phyloP scores from a whole-genome alignment of 2,888 invertebrate genomes.

The Calephelis perditalis region DNA sequence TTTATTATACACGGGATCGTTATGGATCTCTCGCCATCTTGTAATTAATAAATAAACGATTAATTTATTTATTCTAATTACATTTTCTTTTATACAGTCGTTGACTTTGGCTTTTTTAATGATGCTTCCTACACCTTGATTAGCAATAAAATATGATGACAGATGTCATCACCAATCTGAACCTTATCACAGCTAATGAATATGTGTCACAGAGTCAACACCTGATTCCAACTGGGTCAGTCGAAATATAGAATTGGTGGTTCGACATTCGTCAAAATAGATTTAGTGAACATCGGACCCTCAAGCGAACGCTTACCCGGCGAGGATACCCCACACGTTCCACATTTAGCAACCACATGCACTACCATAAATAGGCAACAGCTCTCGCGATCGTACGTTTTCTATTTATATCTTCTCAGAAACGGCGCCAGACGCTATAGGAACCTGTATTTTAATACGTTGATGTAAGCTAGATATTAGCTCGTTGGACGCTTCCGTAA shows the following conservation, averaged over 20 bases:
- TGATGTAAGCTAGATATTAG: constrained; percentile 34
- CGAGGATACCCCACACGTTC: constrained; percentile 52
- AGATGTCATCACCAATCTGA: background rate
- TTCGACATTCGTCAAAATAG: constrained; percentile 21
- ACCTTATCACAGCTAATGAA: background rate
- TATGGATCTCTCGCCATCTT: constrained; percentile 76
- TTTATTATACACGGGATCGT: constrained; percentile 77
- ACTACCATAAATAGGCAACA: constrained; percentile 75
- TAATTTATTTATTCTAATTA: constrained; percentile 80
- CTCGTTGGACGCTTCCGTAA: constrained; percentile 42
- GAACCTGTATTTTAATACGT: constrained; percentile 32
- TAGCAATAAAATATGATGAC: constrained; percentile 27
- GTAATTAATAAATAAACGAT: constrained; percentile 79
- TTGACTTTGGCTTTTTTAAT: constrained; percentile 63
- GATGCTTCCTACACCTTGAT: constrained; percentile 38
- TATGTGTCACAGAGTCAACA: constrained; percentile 27
- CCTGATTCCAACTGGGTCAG: constrained; percentile 54
- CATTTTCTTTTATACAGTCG: constrained; percentile 75
- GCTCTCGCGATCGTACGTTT: constrained; percentile 56
- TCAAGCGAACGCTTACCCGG: constrained; percentile 36
- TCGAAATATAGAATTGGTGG: constrained; percentile 21
- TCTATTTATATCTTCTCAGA: constrained; percentile 56
- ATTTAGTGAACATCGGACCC: constrained; percentile 8
- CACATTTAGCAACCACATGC: constrained; percentile 49
- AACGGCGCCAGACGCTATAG: constrained; percentile 31